Evolutionary conservation across 2,888 invertebrate species (phyloP), one percentile per base, ranked within the genome.

Genomic region (Anoplius nigerrimus): DNA sequence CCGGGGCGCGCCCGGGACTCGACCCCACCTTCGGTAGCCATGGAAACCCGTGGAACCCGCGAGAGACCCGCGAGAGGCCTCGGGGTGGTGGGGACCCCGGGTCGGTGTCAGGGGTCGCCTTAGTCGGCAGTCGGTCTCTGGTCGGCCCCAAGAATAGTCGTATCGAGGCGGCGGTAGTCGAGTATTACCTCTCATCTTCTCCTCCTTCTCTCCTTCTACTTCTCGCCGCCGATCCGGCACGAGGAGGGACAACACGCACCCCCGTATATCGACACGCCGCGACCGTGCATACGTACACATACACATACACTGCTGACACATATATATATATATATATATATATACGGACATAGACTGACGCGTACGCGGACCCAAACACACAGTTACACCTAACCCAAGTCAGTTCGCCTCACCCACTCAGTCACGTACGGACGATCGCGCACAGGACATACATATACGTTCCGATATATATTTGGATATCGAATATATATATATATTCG

Each of bases 31-130:
- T 86, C 87, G 80, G 88, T 88, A 82, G 82, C 76, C 85, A 88
- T 88, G 86, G 87, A 78, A 86, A 88, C 88, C 74, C 78, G 82
- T 80, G 81, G 80, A 83, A 76, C 76, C 82, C 83, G 84, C 84
- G 84, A 84, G 85, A 85, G 84, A 82, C 84, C 82, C 82, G 84
- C 83, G 83, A 84, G 84, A 34, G 34, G 79, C 79, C 65, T 70
- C 53, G 63, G 61, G 69, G 72, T 69, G 63, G 79, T 78, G 83
- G 81, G 85, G 86, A 83, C 79, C 75, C 72, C 81, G 83, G 86
- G 86, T 86, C 86, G 86, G 86, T 88, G 88, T 88, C 88, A 88
- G 88, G 88, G 88, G 88, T 88, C 88, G 88, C 81, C 82, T 82
- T 82, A 81, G 84, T 84, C 86, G 86, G 82, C 87, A 88, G 88